These are phyloP conservation scores for Nomada goodeniana DNA, from an alignment of 2,888 invertebrate species.

Conservation along the genomic window DNA sequence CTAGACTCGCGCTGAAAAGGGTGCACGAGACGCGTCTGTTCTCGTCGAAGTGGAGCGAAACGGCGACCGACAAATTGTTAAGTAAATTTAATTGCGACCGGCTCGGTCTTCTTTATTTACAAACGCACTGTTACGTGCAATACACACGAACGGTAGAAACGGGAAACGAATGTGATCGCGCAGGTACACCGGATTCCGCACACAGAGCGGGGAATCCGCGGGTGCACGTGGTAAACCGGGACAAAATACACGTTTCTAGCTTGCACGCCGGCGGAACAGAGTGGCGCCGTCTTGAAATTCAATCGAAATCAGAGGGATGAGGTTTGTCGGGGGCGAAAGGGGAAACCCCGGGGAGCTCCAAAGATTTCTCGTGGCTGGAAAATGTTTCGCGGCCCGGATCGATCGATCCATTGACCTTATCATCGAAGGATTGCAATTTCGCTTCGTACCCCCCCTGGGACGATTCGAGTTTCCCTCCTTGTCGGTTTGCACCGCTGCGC, in stretches of 20 bases:
- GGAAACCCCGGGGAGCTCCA: conserved; percentile 44
- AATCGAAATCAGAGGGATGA: conserved; percentile 71
- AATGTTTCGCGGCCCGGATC: conserved; percentile 66
- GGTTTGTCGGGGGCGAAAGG: conserved; percentile 67
- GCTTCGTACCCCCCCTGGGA: conserved; percentile 62
- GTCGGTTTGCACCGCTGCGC: conserved; percentile 37
- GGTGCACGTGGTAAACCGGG: conserved; percentile 18
- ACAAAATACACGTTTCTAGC: conserved; percentile 32
- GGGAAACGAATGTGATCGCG: neutral
- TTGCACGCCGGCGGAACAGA: conserved; percentile 31
- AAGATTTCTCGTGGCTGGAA: conserved; percentile 65
- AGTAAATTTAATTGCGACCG: conserved; percentile 53
- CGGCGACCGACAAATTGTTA: conserved; percentile 52
- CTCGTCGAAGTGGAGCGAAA: conserved; percentile 25
- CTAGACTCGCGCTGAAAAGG: neutral
- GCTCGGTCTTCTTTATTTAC: conserved; percentile 42
- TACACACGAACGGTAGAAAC: too few species aligned
- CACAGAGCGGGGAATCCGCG: conserved; percentile 22
- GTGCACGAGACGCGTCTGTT: conserved; percentile 17
- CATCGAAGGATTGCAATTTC: conserved; percentile 73
- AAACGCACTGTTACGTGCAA: neutral
- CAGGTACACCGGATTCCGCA: neutral
- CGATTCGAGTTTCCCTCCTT: conserved; percentile 60
- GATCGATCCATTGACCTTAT: conserved; percentile 71
- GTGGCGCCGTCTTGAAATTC: conserved; percentile 64